A percentile compares a stretch with the other conserved stretches of the same genome.
Conservation (phyloP, 2,113 vertebrate species). For the Tachysurus vachellii region DNA sequence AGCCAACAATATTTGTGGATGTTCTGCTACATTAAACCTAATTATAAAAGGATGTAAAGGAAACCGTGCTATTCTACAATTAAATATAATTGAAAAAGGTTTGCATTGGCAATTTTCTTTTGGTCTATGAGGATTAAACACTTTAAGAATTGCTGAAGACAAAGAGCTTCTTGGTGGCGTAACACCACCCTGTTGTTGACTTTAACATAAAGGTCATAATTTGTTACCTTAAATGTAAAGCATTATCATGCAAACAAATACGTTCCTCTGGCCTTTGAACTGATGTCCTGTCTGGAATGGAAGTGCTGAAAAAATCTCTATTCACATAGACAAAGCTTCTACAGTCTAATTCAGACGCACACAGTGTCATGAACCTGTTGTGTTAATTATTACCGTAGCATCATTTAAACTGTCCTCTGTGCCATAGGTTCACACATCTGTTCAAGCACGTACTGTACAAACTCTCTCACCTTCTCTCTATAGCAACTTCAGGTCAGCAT, state of each 20-base stretch:
- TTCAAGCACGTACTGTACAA: conserved; percentile 14
- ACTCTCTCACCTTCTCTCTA: background rate
- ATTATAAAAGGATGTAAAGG: background rate
- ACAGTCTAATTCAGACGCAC: background rate
- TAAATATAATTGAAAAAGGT: background rate
- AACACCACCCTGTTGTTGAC: background rate
- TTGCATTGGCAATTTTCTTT: background rate
- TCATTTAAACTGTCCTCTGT: background rate
- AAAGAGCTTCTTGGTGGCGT: background rate
- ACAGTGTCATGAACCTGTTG: background rate
- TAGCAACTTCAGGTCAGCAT: conserved; percentile 14
- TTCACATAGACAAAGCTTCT: background rate
- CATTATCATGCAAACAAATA: background rate
- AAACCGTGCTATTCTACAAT: background rate
- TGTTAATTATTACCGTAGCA: background rate
- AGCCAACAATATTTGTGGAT: background rate
- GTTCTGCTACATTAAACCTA: background rate
- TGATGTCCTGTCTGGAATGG: background rate
- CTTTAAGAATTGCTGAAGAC: background rate
- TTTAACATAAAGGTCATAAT: background rate
- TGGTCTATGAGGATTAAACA: background rate
- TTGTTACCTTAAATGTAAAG: background rate
- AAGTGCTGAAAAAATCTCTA: background rate
- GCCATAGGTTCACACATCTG: background rate
- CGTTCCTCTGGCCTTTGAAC: background rate